Evolutionary conservation across 2,888 invertebrate genomes (phyloP).

Genomic region (Drosophila greeni): DNA sequence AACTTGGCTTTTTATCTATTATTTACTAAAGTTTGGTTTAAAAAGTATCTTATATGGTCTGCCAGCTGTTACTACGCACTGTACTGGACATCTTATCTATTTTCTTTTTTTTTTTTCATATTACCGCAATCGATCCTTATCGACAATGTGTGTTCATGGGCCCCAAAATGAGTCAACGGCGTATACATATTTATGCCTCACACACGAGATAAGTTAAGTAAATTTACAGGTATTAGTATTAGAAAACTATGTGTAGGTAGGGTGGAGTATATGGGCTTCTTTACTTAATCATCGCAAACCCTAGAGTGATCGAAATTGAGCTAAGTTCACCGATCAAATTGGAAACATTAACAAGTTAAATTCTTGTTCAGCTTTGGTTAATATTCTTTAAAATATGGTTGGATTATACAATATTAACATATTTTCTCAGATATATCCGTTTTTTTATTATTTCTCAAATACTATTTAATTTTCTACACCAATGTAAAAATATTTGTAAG

Average conservation of each 20-base stretch:
- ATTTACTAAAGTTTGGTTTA: neutral
- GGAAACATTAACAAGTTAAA: neutral
- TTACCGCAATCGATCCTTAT: conserved; percentile 31
- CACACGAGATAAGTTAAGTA: conserved; percentile 17
- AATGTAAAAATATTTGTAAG: neutral
- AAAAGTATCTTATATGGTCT: neutral
- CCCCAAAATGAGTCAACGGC: conserved; percentile 21
- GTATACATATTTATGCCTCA: neutral
- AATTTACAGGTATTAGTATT: conserved; percentile 8
- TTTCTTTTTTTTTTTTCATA: neutral
- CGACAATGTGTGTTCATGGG: conserved; percentile 12
- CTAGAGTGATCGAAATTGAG: neutral
- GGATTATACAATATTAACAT: neutral
- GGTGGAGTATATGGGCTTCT: neutral
- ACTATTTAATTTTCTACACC: neutral
- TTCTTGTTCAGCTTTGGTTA: neutral
- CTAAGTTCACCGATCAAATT: neutral
- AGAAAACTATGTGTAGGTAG: neutral
- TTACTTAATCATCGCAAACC: neutral
- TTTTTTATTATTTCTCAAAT: too few species aligned
- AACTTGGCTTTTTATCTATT: neutral
- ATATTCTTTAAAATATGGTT: neutral
- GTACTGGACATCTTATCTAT: conserved; percentile 11
- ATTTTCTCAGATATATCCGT: too few species aligned
- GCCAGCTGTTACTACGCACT: conserved; percentile 4